Evolutionary conservation across 2,797 vertebrate genomes (phyloP), one percentile per base, ranked within the genome.

Genomic region (Enteromius radiatus): DNA sequence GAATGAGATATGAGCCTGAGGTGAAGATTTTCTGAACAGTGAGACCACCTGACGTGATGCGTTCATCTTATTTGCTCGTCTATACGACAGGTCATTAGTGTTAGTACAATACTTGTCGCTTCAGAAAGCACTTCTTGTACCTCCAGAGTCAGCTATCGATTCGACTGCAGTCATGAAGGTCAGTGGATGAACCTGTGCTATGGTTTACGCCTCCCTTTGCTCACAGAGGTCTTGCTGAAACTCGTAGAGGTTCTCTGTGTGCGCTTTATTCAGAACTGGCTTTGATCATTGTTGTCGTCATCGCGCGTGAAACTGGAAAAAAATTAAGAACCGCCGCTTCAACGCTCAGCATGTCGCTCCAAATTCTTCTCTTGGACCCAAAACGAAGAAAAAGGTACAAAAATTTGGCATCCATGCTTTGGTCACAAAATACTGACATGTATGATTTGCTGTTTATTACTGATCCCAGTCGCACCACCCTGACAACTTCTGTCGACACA

Each of bases 371-470:
- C 92, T 31, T 88, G 84, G 81, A 84, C 85, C 84, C 79, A 93
- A 92, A 94, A 84, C 85, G 94, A 91, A 87, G 88, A 93, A 92
- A 91, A 93, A 96, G 94, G 93, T 95, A 95, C 90, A 95, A 96
- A 87, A 96, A 97, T 98, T 99, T 99, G 97, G 98, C 97, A 97
- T 99, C 96, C 96, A 97, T 97, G 95, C 98, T 99, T 99, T 99
- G 98, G 98, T 99, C 96, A 97, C 96, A 97, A 96, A 97, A 97
- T 98, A 97, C 95, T 96, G 95, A 98, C 96, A 94, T 91, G 90
- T 92, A 92, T 92, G 90, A 91, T 92, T 87, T 89, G 92, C 96
- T 95, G 85, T 92, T 92, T 93, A 87, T 94, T 94, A 94, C 90
- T 92, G 94, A 95, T 96, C 91, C 94, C 92, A 95, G 94, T 91